Evolutionary conservation across 2,113 vertebrate genomes (phyloP), one percentile per base, ranked within the genome.

Genomic region (Dascyllus trimaculatus): DNA sequence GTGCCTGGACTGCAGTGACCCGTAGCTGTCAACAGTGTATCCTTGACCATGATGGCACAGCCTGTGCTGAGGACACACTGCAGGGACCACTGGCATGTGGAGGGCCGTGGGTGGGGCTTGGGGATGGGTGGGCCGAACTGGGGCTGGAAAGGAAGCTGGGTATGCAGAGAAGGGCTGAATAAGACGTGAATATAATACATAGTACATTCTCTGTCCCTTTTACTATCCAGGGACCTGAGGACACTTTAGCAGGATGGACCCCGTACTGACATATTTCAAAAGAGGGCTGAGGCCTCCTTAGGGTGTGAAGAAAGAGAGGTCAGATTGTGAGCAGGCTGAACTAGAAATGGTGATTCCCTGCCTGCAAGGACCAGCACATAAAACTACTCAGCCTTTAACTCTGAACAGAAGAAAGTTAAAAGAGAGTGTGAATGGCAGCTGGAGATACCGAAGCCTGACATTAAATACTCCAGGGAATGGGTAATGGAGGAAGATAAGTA

Each of bases 21-120:
- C 80, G 35, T 84, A 82, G 80, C 87, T 92, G 90, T 93, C 92
- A 88, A 87, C 91, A 69, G 65, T n/a, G 58, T 90, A 88, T 90
- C 89, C 91, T 89, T 88, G 84, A 90, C 78, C 80, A 64, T 71
- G 82, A 80, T 74, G 78, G 73, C 84, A 60, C 73, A 79, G 76
- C 54, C 82, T 72, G 82, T 68, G 75, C 71, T 17, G 68, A 89
- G 85, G 83, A 88, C 82, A 85, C 86, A 74, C 83, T 76, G 87
- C 82, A 60, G 80, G 62, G 63, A 79, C 62, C 13, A 43, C 75
- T 81, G 78, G 81, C 77, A 64, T 82, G 77, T 79, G 82, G 48
- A 81, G 73, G 52, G 26, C 70, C 45, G 60, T 78, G 80, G 82
- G 83, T 24, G 85, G 71, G 59, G 76, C 65, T 61, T 15, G 38